phyloP scores from a whole-genome alignment of 2,888 invertebrate species.

The Imbricaverruca yamaguchii region DNA sequence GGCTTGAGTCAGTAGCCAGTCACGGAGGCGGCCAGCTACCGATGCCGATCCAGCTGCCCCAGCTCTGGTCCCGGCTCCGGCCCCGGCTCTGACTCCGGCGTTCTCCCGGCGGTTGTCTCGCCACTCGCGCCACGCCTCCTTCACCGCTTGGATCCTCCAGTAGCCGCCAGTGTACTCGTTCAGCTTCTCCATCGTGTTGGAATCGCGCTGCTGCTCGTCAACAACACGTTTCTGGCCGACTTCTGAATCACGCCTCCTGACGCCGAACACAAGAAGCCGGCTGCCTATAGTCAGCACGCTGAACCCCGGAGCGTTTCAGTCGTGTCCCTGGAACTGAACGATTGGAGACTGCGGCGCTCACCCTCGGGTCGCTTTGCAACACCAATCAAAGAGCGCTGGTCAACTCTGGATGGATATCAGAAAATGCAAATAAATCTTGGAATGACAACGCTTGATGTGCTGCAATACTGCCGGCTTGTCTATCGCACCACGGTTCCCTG shows the following conservation, averaged over 20 bases:
- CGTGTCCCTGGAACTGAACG: too few species aligned
- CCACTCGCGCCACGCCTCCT: conserved; percentile 55
- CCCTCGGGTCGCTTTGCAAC: neutral
- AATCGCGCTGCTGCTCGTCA: too few species aligned
- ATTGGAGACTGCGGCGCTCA: neutral
- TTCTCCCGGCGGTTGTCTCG: conserved; percentile 44
- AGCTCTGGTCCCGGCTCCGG: neutral
- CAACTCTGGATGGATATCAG: too few species aligned
- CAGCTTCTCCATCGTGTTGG: conserved; percentile 60
- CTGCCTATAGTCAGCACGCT: too few species aligned
- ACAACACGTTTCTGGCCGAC: too few species aligned
- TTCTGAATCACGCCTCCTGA: neutral
- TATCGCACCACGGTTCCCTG: too few species aligned
- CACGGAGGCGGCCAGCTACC: conserved; percentile 37
- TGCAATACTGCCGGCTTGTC: too few species aligned
- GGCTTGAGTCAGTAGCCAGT: neutral
- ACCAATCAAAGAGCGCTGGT: neutral
- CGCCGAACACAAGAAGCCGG: too few species aligned
- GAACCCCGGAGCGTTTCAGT: too few species aligned
- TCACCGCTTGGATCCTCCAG: conserved; percentile 60
- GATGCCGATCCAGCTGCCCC: conserved; percentile 37
- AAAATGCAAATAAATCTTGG: too few species aligned
- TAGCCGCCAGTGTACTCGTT: conserved; percentile 68
- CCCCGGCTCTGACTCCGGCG: neutral
- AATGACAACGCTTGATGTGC: too few species aligned